A percentile compares a stretch with the other conserved stretches of the same genome.
Conservation (phyloP, 2,888 invertebrate genomes). For the Polyommatus icarus region DNA sequence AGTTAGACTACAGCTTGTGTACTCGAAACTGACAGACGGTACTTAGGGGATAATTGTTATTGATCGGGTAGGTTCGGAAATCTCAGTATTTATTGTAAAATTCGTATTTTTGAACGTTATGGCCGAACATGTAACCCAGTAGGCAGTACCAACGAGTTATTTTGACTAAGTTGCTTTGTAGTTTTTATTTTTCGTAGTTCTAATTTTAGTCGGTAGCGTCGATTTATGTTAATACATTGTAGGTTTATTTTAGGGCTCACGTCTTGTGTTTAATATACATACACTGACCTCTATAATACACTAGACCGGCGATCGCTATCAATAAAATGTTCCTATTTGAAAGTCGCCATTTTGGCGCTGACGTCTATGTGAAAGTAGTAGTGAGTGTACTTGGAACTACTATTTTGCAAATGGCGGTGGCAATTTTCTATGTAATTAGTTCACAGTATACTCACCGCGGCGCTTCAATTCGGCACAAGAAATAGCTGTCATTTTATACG, state of each 20-base stretch:
- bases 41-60: neutral
- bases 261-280: neutral
- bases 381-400: no score
- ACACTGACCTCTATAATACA: no score
- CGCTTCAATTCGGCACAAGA: no score
- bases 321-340: no score
- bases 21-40: neutral
- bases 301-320: no score
- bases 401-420: no score
- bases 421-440: no score
- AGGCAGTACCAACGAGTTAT: neutral
- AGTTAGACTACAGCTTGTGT: neutral
- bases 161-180: conserved; percentile 1
- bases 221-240: conserved; percentile 1
- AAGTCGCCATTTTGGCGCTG: no score
- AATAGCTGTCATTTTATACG: no score
- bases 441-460: no score
- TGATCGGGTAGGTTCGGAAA: conserved; percentile 7
- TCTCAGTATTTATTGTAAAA: conserved; percentile 16
- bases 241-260: neutral
- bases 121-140: neutral
- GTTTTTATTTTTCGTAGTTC: neutral
- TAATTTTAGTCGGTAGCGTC: neutral
- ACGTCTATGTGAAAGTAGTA: no score
- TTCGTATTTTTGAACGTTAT: neutral